Evolutionary conservation across 2,113 vertebrate species (phyloP), one percentile per base, ranked within the genome.

Genomic region (Balaeniceps rex): DNA sequence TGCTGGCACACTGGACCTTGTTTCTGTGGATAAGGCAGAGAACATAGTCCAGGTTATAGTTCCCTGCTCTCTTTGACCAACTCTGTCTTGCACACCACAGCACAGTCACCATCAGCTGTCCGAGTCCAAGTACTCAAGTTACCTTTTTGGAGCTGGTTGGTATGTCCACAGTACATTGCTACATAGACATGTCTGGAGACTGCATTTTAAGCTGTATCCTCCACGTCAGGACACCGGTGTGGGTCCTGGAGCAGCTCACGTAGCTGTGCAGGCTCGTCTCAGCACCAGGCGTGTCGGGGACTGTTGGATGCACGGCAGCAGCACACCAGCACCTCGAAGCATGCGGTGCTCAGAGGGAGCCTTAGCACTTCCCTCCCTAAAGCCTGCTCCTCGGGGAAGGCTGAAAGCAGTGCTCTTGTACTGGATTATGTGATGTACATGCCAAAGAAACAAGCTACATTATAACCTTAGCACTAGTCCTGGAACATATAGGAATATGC

Each of bases 161-260:
- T 33, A 17, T 7, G 38, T n/a, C 38, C 33, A 26, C 12, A 8
- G 25, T 22, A 18, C 36, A 5, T 34, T 28, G 12, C 51, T 63
- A 29, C 25, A n/a, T 0, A 51, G 40, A n/a, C 40, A 3, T 11
- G 23, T 54, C 38, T 29, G 11, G 36, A 71, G 14, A 44, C 6
- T 14, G 21, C 11, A 29, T 78, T 60, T 83, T 16, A 51, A 47
- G 7, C 29, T 47, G 33, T 36, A n/a, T 42, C 29, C 13, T 81
- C 25, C 24, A 24, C 0, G 0, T 19, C 55, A 44, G 78, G 47
- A 60, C 11, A 1, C 33, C 1, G 0, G 3, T 28, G 24, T 26
- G 51, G 29, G 26, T 84, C 64, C 90, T 66, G 68, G 49, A 68
- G 42, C 19, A 75, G 55, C 61, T 91, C 65, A 38, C 3, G 3